Percentiles rank a stretch among this genome's conserved stretches.
phyloP scores from a whole-genome alignment of 2,113 vertebrate genomes.

The Triplophysa tibetana region DNA sequence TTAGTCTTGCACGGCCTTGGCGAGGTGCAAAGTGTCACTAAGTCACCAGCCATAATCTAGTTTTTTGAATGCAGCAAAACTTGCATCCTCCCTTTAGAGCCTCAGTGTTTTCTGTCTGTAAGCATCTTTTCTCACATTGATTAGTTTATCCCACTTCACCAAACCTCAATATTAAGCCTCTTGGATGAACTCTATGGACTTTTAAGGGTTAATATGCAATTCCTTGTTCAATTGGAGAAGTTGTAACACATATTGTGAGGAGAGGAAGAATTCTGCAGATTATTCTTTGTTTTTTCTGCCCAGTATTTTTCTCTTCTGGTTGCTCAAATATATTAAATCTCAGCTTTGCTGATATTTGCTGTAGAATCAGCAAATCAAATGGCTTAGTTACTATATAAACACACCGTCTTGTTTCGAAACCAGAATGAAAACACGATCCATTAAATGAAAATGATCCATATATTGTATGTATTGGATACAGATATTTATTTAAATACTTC shows the following conservation, averaged over 20 bases:
- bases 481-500: not conserved
- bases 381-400: not conserved
- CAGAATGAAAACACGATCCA: not conserved
- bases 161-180: conserved; percentile 62
- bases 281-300: conserved; percentile 4
- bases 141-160: conserved; percentile 59
- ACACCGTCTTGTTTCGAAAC: not conserved
- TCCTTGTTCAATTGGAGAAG: conserved; percentile 48
- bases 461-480: too few species aligned
- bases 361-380: not conserved
- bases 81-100: conserved; percentile 53
- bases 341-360: conserved; percentile 8
- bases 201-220: conserved; percentile 45
- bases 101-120: conserved; percentile 54
- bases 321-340: conserved; percentile 9
- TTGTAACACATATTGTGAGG: conserved; percentile 35
- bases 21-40: conserved; percentile 63
- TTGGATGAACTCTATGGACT: conserved; percentile 53
- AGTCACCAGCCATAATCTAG: conserved; percentile 67
- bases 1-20: conserved; percentile 51
- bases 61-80: conserved; percentile 60
- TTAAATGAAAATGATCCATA: too few species aligned
- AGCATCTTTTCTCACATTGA: conserved; percentile 64
- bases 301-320: not conserved
- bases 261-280: conserved; percentile 22